Base-by-base conservation (phyloP, 2,888 invertebrate genomes). In the Graphium colonna region DNA sequence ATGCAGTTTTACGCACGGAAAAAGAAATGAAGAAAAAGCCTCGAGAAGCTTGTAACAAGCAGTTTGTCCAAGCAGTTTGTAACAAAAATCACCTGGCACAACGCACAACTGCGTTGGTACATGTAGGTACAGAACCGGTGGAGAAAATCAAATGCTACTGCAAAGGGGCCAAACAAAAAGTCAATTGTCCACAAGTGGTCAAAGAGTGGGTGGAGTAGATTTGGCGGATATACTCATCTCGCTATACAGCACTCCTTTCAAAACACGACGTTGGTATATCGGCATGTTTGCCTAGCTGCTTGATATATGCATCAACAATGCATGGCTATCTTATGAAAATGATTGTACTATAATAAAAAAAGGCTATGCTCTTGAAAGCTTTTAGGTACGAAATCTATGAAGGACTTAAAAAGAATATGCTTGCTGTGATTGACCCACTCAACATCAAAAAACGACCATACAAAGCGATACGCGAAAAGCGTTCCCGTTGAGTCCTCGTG, bases 321-420 rank as follows among this genome's bases (percentile, higher is more conserved):
- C 41, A 51, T 31, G 31, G 31, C 31, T 31, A 7, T 31, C 9
- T 31, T 31, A 31, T 1, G 10, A 41, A 46, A 52, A 47, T 47
- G 41, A 47, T 47, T 52, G 46, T 52, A 52, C 52, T 52, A 46
- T 17, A 52, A n/a, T n/a, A n/a, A n/a, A n/a, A 44, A 21, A 52
- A 52, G 48, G 38, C 26, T 45, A 57, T 57, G 33, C 43, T 53
- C 44, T 43, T 57, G 49, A 55, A 55, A 28, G 52, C 21, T 49
- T 56, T 60, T 57, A 41, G 52, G 46, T 60, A 51, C 46, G 50
- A 58, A 58, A 51, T 55, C 43, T 57, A 58, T 39, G 56, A 56
- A 60, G 55, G 58, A 26, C 56, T 60, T 38, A 60, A 52, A 54
- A 60, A 58, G 48, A 43, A 31, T 54, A 51, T 46, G 44, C 57